Base-by-base conservation (phyloP, 1,140 invertebrate genomes). In the Monomorium pharaonis region DNA sequence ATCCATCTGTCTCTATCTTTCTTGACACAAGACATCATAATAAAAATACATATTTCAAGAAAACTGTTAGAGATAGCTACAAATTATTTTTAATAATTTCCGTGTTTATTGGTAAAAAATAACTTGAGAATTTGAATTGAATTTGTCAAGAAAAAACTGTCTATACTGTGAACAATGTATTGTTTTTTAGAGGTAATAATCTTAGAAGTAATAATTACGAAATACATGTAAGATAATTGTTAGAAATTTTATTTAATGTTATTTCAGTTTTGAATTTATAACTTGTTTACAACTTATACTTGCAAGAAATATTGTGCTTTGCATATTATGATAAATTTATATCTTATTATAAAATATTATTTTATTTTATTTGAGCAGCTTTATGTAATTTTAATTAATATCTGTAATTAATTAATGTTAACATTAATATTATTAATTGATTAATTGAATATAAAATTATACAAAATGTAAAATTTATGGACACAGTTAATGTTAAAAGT, bases 21-120 rank as follows among this genome's bases (percentile, higher is more conserved):
- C 16, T 27, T 72, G 10, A 6, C 10, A 56, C 0, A 18, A 70
- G 42, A 65, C 27, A 24, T 65, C n/a, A 47, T 47, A 65, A 65
- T 65, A 21, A 56, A 56, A 69, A 21, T n/a, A 54, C 16, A 37
- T n/a, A 70, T 37, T 42, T 2, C 1, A 44, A 30, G 21, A n/a
- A 56, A 42, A 12, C 1, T 37, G 3, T 21, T 7, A n/a, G n/a
- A n/a, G n/a, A n/a, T n/a, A 44, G 2, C 12, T 14, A 63, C 1
- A 54, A 10, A 70, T 49, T 54, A 54, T 51, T 78, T 67, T 30
- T 49, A 30, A 54, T 69, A 54, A 69, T 81, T 81, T 80, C 51
- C 3, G 16, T 42, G 3, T 33, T 12, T 44, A 2, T 54, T 37
- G 16, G 16, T 14, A 3, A 80, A 54, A 42, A n/a, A 54, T 42